These are phyloP conservation scores for Drosophila stalkeri DNA, from an alignment of 2,888 invertebrate genomes.

Conservation along the genomic window DNA sequence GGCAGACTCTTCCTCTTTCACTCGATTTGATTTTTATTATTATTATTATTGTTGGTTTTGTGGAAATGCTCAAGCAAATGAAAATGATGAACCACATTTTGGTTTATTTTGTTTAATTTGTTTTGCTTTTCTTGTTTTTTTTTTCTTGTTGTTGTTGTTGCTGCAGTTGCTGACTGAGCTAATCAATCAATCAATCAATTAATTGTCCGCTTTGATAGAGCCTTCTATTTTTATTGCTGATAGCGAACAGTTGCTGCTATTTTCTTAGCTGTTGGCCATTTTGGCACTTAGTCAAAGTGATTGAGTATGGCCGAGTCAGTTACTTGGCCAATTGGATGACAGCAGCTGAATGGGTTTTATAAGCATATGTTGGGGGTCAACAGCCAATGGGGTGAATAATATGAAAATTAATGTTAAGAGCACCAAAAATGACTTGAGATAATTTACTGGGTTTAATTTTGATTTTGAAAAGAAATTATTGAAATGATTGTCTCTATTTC, in stretches of 20 bases:
- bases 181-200: conserved; percentile 80
- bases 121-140: conserved; percentile 19
- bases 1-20: background rate
- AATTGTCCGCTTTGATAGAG: conserved; percentile 55
- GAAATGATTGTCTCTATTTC: too few species aligned
- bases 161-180: conserved; percentile 34
- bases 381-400: background rate
- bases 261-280: conserved; percentile 55
- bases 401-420: background rate
- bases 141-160: conserved; percentile 12
- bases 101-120: conserved; percentile 53
- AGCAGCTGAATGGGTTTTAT: conserved; percentile 15
- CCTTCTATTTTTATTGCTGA: conserved; percentile 70
- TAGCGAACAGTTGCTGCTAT: conserved; percentile 57
- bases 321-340: conserved; percentile 5
- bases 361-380: background rate
- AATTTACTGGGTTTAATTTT: background rate
- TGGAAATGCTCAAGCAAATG: conserved; percentile 60
- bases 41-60: conserved; percentile 38
- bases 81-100: conserved; percentile 64
- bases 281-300: conserved; percentile 62
- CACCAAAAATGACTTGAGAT: background rate
- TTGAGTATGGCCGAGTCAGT: conserved; percentile 32
- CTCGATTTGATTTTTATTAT: conserved; percentile 38
- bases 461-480: background rate